Base-by-base conservation (phyloP, 2,888 invertebrate species). In the Acrobasis repandana region DNA sequence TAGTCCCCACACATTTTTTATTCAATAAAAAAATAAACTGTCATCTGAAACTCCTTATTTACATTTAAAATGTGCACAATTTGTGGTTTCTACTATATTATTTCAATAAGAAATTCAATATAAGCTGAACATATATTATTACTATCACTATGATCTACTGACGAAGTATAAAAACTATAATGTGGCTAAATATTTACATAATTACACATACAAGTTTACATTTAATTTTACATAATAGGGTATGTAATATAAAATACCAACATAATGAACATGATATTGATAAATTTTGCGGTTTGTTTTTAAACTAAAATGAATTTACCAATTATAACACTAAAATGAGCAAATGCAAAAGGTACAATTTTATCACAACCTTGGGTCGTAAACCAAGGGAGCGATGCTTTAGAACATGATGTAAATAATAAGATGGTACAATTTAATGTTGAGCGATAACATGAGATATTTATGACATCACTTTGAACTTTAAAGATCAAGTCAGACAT, bases 1-100 rank as follows among this genome's bases (percentile, higher is more conserved):
- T 48, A 33, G 10, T 43, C 20, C 20, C 52, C 46, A 33, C 36
- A 49, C 14, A 8, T 64, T 70, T 75, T 76, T 77, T 81, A 84
- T 81, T 85, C 80, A 72, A 75, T 88, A 88, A 77, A 90, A 89
- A 90, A 89, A 89, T 88, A 88, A 83, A 80, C 76, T 75, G 67
- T 74, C 74, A 71, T 77, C 68, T 75, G 76, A 82, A 84, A 78
- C 74, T 78, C 72, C 71, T 62, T 89, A 88, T 87, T 82, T 87
- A 88, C 85, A 89, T 71, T 73, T 18, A 63, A 72, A 73, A 67
- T 69, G 68, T 75, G 76, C 67, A 70, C 50, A 49, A 49, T 63
- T 54, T 67, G 61, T 69, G 63, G 67, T 66, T 67, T 65, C 64
- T 69, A 68, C 68, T 64, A 66, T 49, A 67, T 69, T 67, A 68